Base-by-base conservation (phyloP, 2,797 vertebrate species). In the Mus caroli region DNA sequence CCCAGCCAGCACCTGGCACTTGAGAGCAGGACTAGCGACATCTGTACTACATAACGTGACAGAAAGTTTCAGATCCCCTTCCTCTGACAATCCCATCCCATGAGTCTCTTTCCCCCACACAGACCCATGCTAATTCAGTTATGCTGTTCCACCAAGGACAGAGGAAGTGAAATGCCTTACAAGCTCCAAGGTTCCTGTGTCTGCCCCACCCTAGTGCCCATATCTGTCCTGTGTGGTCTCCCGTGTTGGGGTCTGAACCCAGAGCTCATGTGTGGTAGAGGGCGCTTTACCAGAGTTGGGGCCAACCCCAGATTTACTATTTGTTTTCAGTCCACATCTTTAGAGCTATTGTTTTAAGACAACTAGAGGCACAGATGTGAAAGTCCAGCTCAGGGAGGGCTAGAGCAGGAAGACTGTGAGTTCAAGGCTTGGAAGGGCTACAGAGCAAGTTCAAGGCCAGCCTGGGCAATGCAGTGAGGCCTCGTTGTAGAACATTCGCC, bases 61-160 rank as follows among this genome's bases (percentile, higher is more conserved):
- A 89, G 58, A 34, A 31, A 52, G 87, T 95, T 95, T 97, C 95
- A 60, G 91, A 92, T 93, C 88, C 37, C 62, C 75, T 94, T 91
- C 77, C 62, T 6, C 67, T 54, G 79, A 37, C 37, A 8, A 2
- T 14, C 31, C 20, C n/a, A 37, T 60, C 56, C 83, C 56, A 83
- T 37, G 73, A 28, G 31, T 54, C 90, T 78, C 83, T 91, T 75
- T 78, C 58, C 69, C 69, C 62, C 76, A 71, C 56, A 93, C 67
- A 80, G 15, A 92, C 60, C 17, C 34, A 13, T 5, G 84, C 34
- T 37, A 1, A 85, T 1, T 7, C 1, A 0, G 73, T 60, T 31
- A 40, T 34, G 52, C 0, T 43, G 34, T 76, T 92, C 88, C 11
- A 6, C 19, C 89, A 50, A 86, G 64, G 28, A 50, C 37, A 50